Evolutionary conservation across 2,797 vertebrate species (phyloP), one percentile per base, ranked within the genome.

Genomic region (Perodicticus potto): DNA sequence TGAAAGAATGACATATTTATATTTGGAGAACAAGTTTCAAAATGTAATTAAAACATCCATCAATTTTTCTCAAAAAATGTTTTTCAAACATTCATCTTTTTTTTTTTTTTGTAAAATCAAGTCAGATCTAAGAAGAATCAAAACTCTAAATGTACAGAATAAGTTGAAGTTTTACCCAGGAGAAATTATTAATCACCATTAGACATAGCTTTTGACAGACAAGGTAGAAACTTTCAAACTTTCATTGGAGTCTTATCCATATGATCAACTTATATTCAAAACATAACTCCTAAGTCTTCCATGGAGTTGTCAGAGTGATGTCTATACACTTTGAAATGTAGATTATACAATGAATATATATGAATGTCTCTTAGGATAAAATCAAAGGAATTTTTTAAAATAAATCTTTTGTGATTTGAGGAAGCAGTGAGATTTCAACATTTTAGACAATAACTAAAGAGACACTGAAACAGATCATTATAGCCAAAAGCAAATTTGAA

Each of bases 131-230:
- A 92, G 76, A 69, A 86, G 89, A 82, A 43, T 81, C 67, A 53
- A 17, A 86, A 84, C 27, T 59, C 3, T 77, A 69, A 89, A 59
- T 27, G 8, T 61, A 65, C 43, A 91, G 72, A 92, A 17, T 43
- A 45, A 43, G 32, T 61, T 85, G 67, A 55, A 59, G 10, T 23
- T 43, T 37, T 55, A 37, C 22, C 19, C n/a, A 78, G 16, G 14
- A 78, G 49, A 76, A 90, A 74, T 95, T 94, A 94, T 92, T 94
- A 81, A 94, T 76, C 77, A 94, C 45, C 34, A 57, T 61, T 73
- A 76, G 61, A 91, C 9, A 32, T 3, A 81, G n/a, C 3, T 90
- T 97, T 67, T 91, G 73, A 92, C 27, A 77, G 23, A 17, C 1
- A 45, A 81, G 59, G n/a, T 77, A 73, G 83, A 94, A 34, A 9